These are phyloP conservation scores for Spatulosminthurus flaviceps DNA, from an alignment of 2,888 invertebrate species.

Conservation along the genomic window DNA sequence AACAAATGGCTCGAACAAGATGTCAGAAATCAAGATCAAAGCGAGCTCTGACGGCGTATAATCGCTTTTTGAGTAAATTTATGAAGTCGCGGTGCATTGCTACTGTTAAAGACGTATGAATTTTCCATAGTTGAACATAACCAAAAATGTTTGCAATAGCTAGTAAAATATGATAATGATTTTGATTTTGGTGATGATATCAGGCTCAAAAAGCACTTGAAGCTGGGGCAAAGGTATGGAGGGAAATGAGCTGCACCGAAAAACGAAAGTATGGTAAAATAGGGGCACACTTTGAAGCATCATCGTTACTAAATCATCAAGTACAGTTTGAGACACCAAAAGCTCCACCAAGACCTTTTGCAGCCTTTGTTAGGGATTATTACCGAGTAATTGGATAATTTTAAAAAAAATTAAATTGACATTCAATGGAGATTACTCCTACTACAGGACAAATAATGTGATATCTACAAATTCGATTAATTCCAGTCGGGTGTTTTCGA, in stretches of 20 bases:
- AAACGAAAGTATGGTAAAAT: neutral
- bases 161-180: too few species aligned
- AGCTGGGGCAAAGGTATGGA: constrained; percentile 7
- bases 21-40: neutral
- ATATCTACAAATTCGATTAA: too few species aligned
- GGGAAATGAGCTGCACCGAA: neutral
- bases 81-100: neutral
- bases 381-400: neutral
- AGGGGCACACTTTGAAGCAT: too few species aligned
- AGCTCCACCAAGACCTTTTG: constrained; percentile 18
- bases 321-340: neutral
- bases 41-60: neutral
- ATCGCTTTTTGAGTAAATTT: neutral
- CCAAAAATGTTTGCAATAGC: too few species aligned
- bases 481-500: too few species aligned
- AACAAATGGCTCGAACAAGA: neutral
- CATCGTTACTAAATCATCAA: neutral
- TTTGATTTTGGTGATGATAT: too few species aligned
- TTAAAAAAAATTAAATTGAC: neutral
- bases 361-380: constrained; percentile 3
- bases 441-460: too few species aligned
- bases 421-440: too few species aligned
- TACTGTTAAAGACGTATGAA: neutral
- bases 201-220: neutral
- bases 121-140: too few species aligned